These are phyloP conservation scores for Euleptes europaea DNA, from an alignment of 2,113 vertebrate genomes.

Conservation along the genomic window DNA sequence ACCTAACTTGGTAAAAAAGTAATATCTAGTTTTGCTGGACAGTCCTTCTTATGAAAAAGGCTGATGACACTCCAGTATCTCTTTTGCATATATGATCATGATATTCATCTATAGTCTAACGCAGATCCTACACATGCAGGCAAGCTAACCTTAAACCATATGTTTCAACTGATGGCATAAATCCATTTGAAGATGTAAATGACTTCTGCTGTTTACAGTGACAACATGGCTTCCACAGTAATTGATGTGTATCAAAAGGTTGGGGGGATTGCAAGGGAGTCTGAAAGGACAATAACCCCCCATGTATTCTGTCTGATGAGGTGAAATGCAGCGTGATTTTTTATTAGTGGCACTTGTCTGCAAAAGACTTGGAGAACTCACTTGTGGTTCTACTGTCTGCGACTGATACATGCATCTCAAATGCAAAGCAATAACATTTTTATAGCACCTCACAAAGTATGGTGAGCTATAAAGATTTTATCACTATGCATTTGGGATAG, in stretches of 20 bases:
- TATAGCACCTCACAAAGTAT: constrained; percentile 40
- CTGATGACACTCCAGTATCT: background rate
- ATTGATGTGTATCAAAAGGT: background rate
- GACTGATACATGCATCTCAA: constrained; percentile 45
- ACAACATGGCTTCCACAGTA: background rate
- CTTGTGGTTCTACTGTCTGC: constrained; percentile 36
- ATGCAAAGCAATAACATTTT: constrained; percentile 49
- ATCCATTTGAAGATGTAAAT: background rate
- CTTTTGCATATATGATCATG: rapidly evolving
- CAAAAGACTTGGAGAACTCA: constrained; percentile 41
- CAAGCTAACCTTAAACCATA: background rate
- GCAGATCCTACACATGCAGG: background rate
- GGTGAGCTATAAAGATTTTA: constrained; percentile 49
- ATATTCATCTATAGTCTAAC: background rate
- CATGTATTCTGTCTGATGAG: background rate
- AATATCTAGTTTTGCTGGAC: no score
- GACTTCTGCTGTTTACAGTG: background rate
- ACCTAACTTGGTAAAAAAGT: no score
- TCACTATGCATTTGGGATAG: constrained; percentile 42
- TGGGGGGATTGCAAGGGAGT: background rate
- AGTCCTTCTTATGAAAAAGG: no score
- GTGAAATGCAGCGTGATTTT: constrained; percentile 12
- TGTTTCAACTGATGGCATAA: background rate
- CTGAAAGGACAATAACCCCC: background rate
- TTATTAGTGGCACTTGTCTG: constrained; percentile 22